Conservation (phyloP, 1,140 invertebrate genomes). For the Asobara japonica region DNA sequence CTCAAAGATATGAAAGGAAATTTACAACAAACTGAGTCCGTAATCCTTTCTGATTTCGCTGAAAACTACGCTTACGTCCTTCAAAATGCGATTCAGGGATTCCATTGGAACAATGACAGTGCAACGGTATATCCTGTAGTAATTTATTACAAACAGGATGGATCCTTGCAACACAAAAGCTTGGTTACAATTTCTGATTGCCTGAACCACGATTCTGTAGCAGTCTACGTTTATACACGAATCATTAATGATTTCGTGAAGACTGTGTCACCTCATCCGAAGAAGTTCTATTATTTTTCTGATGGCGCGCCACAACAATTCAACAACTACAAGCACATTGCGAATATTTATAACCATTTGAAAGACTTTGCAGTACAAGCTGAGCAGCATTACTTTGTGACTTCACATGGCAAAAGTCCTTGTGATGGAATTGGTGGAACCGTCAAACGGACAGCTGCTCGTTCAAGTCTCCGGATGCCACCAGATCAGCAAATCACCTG, state of each 20-base stretch:
- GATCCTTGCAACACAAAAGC: not conserved
- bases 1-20: not conserved
- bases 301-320: constrained; percentile 16
- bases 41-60: constrained; percentile 12
- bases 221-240: not conserved
- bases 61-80: constrained; percentile 9
- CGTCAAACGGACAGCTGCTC: not conserved
- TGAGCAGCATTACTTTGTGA: constrained; percentile 11
- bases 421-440: constrained; percentile 4
- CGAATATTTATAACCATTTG: not conserved
- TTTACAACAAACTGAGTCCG: not conserved
- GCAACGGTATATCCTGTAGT: not conserved
- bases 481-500: not conserved
- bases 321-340: constrained; percentile 4
- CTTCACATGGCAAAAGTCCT: constrained; percentile 12
- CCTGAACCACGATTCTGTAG: not conserved
- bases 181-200: constrained; percentile 13
- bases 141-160: constrained; percentile 8
- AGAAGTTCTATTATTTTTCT: constrained; percentile 23
- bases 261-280: not conserved
- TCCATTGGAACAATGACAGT: constrained; percentile 11
- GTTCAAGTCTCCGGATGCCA: not conserved
- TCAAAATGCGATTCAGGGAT: constrained; percentile 3
- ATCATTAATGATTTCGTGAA: constrained; percentile 5
- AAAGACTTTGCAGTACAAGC: not conserved